Evolutionary conservation across 2,113 vertebrate genomes (phyloP).

Genomic region (Passer domesticus): DNA sequence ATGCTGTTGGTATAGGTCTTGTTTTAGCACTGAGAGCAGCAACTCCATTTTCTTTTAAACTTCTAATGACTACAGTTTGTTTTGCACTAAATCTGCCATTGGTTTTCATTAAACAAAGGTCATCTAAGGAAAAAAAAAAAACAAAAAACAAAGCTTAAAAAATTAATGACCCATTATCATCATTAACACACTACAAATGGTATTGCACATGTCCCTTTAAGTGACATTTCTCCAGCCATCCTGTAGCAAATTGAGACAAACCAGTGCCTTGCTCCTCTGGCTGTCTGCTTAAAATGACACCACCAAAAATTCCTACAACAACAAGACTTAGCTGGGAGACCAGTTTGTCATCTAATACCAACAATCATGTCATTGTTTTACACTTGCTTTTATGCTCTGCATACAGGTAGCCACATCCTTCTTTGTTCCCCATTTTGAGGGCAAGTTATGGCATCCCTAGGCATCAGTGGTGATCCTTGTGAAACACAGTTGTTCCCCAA

Average conservation of each 20-base stretch:
- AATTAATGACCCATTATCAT: background rate
- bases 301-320: background rate
- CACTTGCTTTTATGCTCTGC: background rate
- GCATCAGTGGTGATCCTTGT: background rate
- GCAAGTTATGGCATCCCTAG: background rate
- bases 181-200: background rate
- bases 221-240: background rate
- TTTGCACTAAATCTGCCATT: background rate
- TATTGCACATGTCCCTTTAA: background rate
- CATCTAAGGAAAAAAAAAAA: background rate
- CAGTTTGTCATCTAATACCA: background rate
- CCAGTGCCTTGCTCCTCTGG: background rate
- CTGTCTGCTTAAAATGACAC: background rate
- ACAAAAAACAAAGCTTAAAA: too few relatives aligned
- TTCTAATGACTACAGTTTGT: background rate
- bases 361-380: background rate
- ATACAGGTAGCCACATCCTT: background rate
- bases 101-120: background rate
- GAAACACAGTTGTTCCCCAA: background rate
- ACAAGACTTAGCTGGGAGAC: background rate
- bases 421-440: background rate
- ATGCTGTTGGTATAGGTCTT: background rate
- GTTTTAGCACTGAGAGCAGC: background rate
- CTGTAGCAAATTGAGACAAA: background rate
- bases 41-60: background rate